Conservation (phyloP, 2,113 vertebrate genomes). For the Pluvialis apricaria region DNA sequence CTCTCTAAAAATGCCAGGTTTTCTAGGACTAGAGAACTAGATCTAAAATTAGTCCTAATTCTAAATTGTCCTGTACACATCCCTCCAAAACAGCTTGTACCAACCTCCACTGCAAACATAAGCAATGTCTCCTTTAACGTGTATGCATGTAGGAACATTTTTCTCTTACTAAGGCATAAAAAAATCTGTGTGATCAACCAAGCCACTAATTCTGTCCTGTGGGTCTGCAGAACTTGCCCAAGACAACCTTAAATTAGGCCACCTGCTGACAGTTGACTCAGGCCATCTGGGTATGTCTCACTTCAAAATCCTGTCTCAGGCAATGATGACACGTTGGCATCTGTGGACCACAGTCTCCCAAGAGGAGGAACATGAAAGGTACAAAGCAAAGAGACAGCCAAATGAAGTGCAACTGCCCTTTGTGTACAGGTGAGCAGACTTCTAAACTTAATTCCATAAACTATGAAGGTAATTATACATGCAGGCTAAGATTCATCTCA, state of each 20-base stretch:
- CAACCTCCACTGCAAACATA: not conserved
- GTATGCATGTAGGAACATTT: not conserved
- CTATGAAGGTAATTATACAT: not conserved
- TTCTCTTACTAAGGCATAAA: not conserved
- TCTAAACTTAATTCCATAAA: not conserved
- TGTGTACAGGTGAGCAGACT: not conserved
- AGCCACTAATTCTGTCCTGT: slow-evolving; percentile 12
- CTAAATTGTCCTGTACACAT: not conserved
- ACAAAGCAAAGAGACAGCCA: not conserved
- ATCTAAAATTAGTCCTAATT: not conserved
- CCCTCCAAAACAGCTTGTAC: not conserved
- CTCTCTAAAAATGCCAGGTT: not conserved
- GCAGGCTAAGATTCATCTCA: not conserved
- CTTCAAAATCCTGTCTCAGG: not conserved
- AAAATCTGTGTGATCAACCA: not conserved
- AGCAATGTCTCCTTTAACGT: not conserved
- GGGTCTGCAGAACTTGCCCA: not conserved
- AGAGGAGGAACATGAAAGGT: not conserved
- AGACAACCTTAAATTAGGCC: not conserved
- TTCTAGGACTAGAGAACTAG: not conserved
- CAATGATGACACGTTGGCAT: not conserved
- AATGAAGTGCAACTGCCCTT: not conserved
- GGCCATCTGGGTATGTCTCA: not conserved
- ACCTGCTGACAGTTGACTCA: not conserved
- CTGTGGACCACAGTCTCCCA: not conserved